A percentile compares a stretch with the other conserved stretches of the same genome.
Conservation (phyloP, 2,113 vertebrate genomes). For the Cryptoleucopteryx plumbea region DNA sequence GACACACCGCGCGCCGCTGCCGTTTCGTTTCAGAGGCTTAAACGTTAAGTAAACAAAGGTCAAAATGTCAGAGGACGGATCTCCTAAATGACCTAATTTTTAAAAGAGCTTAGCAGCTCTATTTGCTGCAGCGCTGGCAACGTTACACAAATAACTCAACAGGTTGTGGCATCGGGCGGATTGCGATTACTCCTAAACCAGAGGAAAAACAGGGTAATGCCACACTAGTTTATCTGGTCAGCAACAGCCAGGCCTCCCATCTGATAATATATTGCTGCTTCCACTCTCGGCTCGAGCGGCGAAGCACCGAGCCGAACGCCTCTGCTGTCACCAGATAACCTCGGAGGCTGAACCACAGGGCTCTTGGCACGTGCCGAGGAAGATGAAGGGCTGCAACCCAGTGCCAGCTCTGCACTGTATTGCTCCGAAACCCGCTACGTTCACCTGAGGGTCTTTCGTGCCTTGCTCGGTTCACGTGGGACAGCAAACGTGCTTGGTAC, state of each 20-base stretch:
- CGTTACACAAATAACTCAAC: not conserved
- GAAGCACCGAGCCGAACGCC: not conserved
- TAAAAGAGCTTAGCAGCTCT: constrained; percentile 55
- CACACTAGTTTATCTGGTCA: not conserved
- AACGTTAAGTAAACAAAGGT: constrained; percentile 53
- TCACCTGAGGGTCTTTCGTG: not conserved
- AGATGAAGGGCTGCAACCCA: not conserved
- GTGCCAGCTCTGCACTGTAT: not conserved
- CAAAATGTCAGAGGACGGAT: constrained; percentile 31
- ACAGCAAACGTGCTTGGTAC: not conserved
- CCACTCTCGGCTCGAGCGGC: rapidly evolving
- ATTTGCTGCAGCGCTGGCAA: rapidly evolving
- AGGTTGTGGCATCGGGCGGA: not conserved
- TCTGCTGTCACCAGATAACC: not conserved
- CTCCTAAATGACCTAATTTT: constrained; percentile 68
- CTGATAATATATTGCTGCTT: not conserved
- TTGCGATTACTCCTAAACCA: not conserved
- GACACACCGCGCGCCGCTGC: not conserved
- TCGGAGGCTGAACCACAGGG: not conserved
- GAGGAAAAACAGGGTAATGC: not conserved
- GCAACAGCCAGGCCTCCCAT: not conserved
- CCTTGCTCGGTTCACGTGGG: not conserved
- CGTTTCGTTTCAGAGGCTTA: not conserved
- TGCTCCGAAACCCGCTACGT: not conserved
- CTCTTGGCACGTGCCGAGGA: rapidly evolving